Evolutionary conservation across 2,113 vertebrate species (phyloP).

Genomic region (Promerops cafer): DNA sequence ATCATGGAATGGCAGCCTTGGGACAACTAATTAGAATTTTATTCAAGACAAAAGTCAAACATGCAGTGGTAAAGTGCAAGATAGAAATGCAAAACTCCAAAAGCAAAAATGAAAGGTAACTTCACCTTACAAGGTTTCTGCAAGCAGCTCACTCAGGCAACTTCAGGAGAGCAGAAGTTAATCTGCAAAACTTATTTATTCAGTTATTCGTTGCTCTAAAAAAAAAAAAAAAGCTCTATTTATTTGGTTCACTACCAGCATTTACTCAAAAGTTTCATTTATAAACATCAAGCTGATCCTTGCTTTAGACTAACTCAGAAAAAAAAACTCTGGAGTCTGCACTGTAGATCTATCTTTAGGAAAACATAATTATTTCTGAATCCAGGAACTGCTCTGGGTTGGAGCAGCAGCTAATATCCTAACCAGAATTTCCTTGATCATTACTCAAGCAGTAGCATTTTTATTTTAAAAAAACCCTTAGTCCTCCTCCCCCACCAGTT

Average conservation of each 20-base stretch:
- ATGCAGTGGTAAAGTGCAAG: background rate
- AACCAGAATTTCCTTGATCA: slow-evolving; percentile 23
- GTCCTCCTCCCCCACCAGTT: slow-evolving; percentile 40
- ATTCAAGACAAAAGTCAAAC: background rate
- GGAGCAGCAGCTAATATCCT: slow-evolving; percentile 19
- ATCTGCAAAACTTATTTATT: background rate
- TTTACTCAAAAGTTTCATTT: background rate
- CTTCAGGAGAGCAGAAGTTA: background rate
- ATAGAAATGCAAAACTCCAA: background rate
- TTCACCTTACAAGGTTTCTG: background rate
- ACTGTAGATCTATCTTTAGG: slow-evolving; percentile 3
- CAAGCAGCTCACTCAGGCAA: background rate
- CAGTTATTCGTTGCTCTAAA: background rate
- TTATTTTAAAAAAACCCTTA: background rate
- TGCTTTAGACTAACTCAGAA: background rate
- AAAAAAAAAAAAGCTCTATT: background rate
- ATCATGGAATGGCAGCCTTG: background rate
- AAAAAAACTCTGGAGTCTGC: background rate
- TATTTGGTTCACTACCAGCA: background rate
- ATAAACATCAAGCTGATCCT: background rate
- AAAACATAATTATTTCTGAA: slow-evolving; percentile 32
- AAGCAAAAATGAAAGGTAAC: background rate
- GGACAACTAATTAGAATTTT: background rate
- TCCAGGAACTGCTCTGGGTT: background rate
- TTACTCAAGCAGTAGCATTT: slow-evolving; percentile 18